These are phyloP conservation scores for Syngnathoides biaculeatus DNA, from an alignment of 2,113 vertebrate genomes.

Conservation along the genomic window DNA sequence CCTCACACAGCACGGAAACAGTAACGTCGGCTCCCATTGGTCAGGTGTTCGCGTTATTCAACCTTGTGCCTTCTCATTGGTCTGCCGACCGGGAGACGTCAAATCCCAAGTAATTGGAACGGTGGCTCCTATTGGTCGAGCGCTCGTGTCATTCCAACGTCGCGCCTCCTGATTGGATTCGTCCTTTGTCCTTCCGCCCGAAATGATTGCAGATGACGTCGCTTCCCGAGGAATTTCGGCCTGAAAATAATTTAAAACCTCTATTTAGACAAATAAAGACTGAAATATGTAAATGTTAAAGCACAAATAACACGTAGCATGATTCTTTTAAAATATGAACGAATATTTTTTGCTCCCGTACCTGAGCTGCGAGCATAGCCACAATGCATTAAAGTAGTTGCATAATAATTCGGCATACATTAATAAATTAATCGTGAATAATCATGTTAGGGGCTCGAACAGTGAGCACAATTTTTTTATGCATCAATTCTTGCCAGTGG, in stretches of 20 bases:
- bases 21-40: slow-evolving; percentile 54
- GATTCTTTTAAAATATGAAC: too few species aligned
- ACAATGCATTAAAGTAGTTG: too few species aligned
- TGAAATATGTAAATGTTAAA: background rate
- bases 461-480: too few species aligned
- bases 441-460: too few species aligned
- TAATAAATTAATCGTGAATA: too few species aligned
- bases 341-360: too few species aligned
- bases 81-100: slow-evolving; percentile 13
- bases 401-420: too few species aligned
- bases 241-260: background rate
- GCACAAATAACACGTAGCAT: background rate
- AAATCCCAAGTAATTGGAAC: slow-evolving; percentile 34
- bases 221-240: slow-evolving; percentile 27
- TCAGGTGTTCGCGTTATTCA: background rate
- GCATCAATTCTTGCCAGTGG: too few species aligned
- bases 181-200: slow-evolving; percentile 9
- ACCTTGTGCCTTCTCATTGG: slow-evolving; percentile 52
- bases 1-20: background rate
- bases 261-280: background rate
- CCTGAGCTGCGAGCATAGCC: too few species aligned
- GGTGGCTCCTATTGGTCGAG: slow-evolving; percentile 49
- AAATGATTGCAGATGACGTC: slow-evolving; percentile 32
- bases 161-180: slow-evolving; percentile 59
- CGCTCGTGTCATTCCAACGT: slow-evolving; percentile 19